Evolutionary conservation across 2,888 invertebrate genomes (phyloP), one percentile per base, ranked within the genome.

Genomic region (Coenonympha arcania): DNA sequence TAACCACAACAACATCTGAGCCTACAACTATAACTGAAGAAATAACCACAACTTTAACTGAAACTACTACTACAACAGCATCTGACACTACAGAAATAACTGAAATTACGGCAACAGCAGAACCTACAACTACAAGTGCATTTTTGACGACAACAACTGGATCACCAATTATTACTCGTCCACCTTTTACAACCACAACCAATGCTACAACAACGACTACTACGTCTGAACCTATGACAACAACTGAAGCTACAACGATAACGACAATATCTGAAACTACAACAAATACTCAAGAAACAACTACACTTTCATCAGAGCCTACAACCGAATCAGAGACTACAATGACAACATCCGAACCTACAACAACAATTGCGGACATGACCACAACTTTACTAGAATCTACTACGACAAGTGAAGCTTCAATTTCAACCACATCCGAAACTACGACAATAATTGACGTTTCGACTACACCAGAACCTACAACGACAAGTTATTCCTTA

Each of bases 41-140:
- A 9, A 15, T 33, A 18, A 16, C n/a, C 11, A 48, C 19, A 13
- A 48, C 28, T 6, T 26, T 22, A 5, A 28, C 20, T 36, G 44
- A 42, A 30, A 33, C 16, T 33, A 55, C 49, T 8, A 33, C 31
- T 18, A 15, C 48, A 2, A 37, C 48, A 4, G 43, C 42, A 2
- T 31, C 47, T 5, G 48, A 52, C 33, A 4, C 26, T 8, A 40
- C 51, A n/a, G n/a, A n/a, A n/a, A n/a, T n/a, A 8, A 42, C 46
- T 1, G 36, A 33, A 20, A 18, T 15, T n/a, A 40, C 40, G 4
- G 16, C 31, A 15, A 24, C 24, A 4, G 3, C 15, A 16, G 18
- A 40, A n/a, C 11, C 43, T 13, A 48, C 41, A 11, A 52, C 40
- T 15, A 31, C 31, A 8, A 31, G 15, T 4, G 37, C 16, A 4